phyloP scores from a whole-genome alignment of 1,140 invertebrate species.

The Samia ricini region DNA sequence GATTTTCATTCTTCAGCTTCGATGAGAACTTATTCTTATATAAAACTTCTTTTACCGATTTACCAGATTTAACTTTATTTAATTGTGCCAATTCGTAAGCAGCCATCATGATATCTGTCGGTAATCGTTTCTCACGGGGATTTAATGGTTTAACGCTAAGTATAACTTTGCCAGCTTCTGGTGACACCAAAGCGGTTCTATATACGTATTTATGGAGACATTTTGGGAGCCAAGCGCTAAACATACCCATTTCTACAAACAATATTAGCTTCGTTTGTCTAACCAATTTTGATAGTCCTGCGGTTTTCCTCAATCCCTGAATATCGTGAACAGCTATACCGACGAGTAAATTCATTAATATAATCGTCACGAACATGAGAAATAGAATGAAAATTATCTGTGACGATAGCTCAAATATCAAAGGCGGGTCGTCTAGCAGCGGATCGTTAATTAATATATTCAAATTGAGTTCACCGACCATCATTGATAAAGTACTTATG shows the following conservation, averaged over 20 bases:
- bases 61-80: slow-evolving; percentile 62
- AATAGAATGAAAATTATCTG: slow-evolving; percentile 82
- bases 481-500: slow-evolving; percentile 83
- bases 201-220: slow-evolving; percentile 75
- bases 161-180: slow-evolving; percentile 78
- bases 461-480: slow-evolving; percentile 84
- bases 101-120: slow-evolving; percentile 80
- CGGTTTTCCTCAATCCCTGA: slow-evolving; percentile 83
- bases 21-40: slow-evolving; percentile 60
- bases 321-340: slow-evolving; percentile 84
- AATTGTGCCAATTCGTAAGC: slow-evolving; percentile 81
- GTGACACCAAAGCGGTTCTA: slow-evolving; percentile 75
- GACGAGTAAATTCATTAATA: slow-evolving; percentile 84
- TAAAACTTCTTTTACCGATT: slow-evolving; percentile 61
- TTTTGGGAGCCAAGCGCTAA: slow-evolving; percentile 78
- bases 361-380: slow-evolving; percentile 83
- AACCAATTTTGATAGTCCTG: slow-evolving; percentile 82
- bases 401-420: slow-evolving; percentile 77
- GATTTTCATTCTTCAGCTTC: slow-evolving; percentile 53
- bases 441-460: slow-evolving; percentile 80
- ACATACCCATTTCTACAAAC: slow-evolving; percentile 82
- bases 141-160: slow-evolving; percentile 82
- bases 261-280: slow-evolving; percentile 83
- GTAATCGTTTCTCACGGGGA: slow-evolving; percentile 81
- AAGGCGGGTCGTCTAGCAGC: slow-evolving; percentile 54